phyloP scores from a whole-genome alignment of 2,113 vertebrate genomes.

The Hippolais icterina region DNA sequence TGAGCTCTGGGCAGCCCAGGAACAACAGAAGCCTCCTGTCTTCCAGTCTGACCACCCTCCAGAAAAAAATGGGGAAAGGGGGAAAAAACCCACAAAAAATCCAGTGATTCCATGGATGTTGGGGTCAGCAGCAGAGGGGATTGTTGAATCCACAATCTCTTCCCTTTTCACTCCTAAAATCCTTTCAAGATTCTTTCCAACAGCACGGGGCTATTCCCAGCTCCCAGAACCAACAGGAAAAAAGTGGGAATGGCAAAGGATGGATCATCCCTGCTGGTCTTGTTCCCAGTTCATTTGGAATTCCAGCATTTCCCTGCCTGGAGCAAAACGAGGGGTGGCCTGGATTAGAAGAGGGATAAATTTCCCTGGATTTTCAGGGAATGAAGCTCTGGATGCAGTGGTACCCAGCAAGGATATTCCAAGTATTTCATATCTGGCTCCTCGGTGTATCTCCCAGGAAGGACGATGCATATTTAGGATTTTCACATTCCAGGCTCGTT shows the following conservation, averaged over 20 bases:
- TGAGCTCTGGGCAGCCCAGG: conserved; percentile 51
- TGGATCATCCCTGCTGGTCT: not conserved
- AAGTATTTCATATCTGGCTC: not conserved
- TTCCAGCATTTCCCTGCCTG: not conserved
- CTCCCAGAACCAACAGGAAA: conserved; percentile 1
- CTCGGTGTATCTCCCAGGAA: not conserved
- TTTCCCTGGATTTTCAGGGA: not conserved
- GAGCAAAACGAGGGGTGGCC: not conserved
- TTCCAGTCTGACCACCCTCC: conserved; percentile 84
- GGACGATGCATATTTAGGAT: accelerated
- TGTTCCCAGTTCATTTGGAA: not conserved
- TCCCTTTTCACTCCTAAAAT: conserved; percentile 50
- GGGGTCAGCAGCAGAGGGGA: not conserved
- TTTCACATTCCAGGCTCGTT: accelerated
- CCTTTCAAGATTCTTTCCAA: conserved; percentile 15
- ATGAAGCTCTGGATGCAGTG: not conserved
- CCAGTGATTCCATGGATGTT: conserved; percentile 12
- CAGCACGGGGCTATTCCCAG: not conserved
- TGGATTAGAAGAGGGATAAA: not conserved
- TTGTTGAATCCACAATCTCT: not conserved
- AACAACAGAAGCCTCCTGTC: conserved; percentile 74
- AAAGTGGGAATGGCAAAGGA: not conserved
- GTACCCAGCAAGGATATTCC: not conserved
- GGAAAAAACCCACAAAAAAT: not conserved
- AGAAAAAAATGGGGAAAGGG: conserved; percentile 3